Evolutionary conservation across 2,888 invertebrate genomes (phyloP), one percentile per base, ranked within the genome.

Genomic region (Metacarcinus magister): DNA sequence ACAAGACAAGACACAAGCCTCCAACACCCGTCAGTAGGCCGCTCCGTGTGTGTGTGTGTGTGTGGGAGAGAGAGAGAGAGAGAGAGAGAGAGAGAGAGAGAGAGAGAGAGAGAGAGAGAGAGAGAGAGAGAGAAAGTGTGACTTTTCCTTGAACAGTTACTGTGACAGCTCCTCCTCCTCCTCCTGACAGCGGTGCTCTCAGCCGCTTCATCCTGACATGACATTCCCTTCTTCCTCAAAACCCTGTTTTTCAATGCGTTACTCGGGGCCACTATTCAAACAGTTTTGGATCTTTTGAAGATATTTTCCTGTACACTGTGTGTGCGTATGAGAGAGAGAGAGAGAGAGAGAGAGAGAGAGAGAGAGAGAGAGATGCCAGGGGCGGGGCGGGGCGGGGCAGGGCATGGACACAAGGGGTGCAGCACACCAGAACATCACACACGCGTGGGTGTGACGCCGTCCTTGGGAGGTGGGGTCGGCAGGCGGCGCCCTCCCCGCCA

Each of bases 401-500:
- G n/a, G 28, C 75, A 75, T 16, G 19, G 60, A 23, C 75, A 75
- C 75, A 23, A 8, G 75, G 75, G 75, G 75, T 75, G 75, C 87
- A 87, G 87, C 32, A 39, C 32, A 39, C 32, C 87, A 32, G 87
- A 32, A 87, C 87, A 87, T 39, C 87, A 87, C 87, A 87, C 87
- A 87, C 32, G 87, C 87, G 32, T 13, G 32, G 32, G 32, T 75
- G 75, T 75, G 75, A 75, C 75, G 75, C 75, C 75, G 75, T 28
- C 44, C 39, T 67, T 93, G 94, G 32, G 90, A 23, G 67, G 44
- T 91, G 19, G 28, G 95, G 75, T 44, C 48, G 94, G 96, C 89
- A 87, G 94, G 60, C 54, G 54, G 75, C 54, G 94, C 87, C 90
- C 89, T 54, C 91, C 89, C 94, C 32, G 87, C 87, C 93, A 95